These are phyloP conservation scores for Seladonia tumulorum DNA, from an alignment of 2,888 invertebrate species.

Conservation along the genomic window DNA sequence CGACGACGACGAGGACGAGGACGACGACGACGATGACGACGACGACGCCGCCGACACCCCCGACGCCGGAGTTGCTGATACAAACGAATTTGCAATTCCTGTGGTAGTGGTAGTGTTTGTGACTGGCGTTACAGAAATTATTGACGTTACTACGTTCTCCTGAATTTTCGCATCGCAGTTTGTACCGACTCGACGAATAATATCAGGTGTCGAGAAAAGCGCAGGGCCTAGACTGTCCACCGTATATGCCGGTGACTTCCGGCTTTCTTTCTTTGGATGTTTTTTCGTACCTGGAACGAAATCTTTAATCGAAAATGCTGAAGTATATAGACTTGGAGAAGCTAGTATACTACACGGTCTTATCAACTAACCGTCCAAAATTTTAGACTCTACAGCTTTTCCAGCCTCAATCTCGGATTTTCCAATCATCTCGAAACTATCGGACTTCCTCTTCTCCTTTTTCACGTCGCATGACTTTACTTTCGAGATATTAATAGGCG, in stretches of 20 bases:
- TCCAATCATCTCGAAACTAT: conserved; percentile 57
- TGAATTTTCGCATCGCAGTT: conserved; percentile 83
- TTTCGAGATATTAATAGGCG: conserved; percentile 74
- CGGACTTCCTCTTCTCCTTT: conserved; percentile 78
- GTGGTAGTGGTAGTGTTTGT: conserved; percentile 65
- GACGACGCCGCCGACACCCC: no score
- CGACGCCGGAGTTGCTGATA: conserved; percentile 4
- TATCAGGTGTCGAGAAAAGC: conserved; percentile 92
- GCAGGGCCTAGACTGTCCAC: conserved; percentile 86
- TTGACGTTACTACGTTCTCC: conserved; percentile 77
- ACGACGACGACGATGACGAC: neutral
- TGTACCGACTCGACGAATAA: conserved; percentile 89
- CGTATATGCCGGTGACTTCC: conserved; percentile 87
- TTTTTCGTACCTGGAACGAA: conserved; percentile 77
- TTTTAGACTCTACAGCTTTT: conserved; percentile 68
- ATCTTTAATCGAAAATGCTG: neutral
- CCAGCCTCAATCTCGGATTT: conserved; percentile 68
- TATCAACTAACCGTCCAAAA: conserved; percentile 61
- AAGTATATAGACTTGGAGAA: neutral
- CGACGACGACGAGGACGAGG: neutral
- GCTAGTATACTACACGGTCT: neutral
- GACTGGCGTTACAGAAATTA: conserved; percentile 70
- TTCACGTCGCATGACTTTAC: conserved; percentile 77
- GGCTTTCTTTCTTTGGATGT: conserved; percentile 82
- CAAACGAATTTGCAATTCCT: neutral